Evolutionary conservation across 2,888 invertebrate species (phyloP).

Genomic region (Gari tellinella): DNA sequence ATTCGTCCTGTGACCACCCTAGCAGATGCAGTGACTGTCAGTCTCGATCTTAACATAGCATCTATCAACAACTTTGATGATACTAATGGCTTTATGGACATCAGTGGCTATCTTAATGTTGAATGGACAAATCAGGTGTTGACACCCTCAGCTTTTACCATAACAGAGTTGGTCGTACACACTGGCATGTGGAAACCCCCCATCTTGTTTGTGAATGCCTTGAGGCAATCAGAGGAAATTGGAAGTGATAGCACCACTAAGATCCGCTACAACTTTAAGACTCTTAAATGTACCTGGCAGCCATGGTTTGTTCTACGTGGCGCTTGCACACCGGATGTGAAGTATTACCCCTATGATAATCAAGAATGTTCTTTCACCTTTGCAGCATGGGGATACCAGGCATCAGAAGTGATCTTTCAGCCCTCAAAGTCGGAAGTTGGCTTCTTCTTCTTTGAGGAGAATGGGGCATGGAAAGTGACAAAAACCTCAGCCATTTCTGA

Average conservation of each 20-base stretch:
- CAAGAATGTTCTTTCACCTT: slow-evolving; percentile 35
- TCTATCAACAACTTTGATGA: slow-evolving; percentile 37
- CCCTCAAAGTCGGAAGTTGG: not conserved
- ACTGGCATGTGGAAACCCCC: slow-evolving; percentile 36
- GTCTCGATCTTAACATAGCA: slow-evolving; percentile 22
- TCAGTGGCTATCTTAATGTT: slow-evolving; percentile 39
- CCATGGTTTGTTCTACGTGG: slow-evolving; percentile 30
- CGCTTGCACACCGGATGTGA: slow-evolving; percentile 32
- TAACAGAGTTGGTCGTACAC: slow-evolving; percentile 12
- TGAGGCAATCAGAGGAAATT: slow-evolving; percentile 25
- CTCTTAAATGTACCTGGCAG: slow-evolving; percentile 23
- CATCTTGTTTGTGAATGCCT: slow-evolving; percentile 31
- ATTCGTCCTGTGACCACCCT: slow-evolving; percentile 7
- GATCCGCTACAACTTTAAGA: slow-evolving; percentile 17
- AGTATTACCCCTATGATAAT: slow-evolving; percentile 41
- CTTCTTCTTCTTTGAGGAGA: slow-evolving; percentile 30
- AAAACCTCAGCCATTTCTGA: slow-evolving; percentile 8
- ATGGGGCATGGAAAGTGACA: slow-evolving; percentile 26
- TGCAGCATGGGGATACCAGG: slow-evolving; percentile 28
- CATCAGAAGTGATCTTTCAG: slow-evolving; percentile 19
- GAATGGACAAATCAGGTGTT: slow-evolving; percentile 16
- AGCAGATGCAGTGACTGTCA: not conserved
- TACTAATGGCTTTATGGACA: slow-evolving; percentile 32
- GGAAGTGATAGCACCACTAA: slow-evolving; percentile 27
- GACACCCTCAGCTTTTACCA: not conserved